Evolutionary conservation across 2,888 invertebrate species (phyloP).

Genomic region (Melieria picta): DNA sequence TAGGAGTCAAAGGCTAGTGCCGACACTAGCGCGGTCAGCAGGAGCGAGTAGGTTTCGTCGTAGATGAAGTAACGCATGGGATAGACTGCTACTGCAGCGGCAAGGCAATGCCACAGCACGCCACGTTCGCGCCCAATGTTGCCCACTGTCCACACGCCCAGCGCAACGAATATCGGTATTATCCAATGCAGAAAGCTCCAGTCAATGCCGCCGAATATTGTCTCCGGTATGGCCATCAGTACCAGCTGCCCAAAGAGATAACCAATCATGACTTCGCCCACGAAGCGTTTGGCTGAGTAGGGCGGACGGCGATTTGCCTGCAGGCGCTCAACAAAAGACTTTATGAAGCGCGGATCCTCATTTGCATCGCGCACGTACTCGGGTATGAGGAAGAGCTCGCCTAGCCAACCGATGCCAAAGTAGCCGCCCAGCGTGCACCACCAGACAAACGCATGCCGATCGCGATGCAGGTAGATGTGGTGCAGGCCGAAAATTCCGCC

Average conservation of each 20-base stretch:
- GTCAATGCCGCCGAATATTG: conserved; percentile 76
- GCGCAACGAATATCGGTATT: conserved; percentile 76
- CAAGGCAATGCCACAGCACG: conserved; percentile 74
- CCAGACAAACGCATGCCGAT: conserved; percentile 90
- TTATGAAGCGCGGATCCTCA: conserved; percentile 75
- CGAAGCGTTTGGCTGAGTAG: conserved; percentile 81
- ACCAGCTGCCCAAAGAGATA: conserved; percentile 83
- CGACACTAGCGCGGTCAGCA: conserved; percentile 73
- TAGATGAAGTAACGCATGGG: conserved; percentile 78
- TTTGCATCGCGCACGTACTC: conserved; percentile 86
- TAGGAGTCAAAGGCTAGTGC: conserved; percentile 78
- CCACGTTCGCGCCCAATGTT: conserved; percentile 89
- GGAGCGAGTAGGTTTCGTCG: conserved; percentile 79
- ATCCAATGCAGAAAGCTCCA: conserved; percentile 77
- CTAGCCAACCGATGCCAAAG: conserved; percentile 84
- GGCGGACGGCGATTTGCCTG: conserved; percentile 78
- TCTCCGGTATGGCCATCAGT: conserved; percentile 80
- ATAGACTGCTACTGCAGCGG: conserved; percentile 75
- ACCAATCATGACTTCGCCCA: conserved; percentile 80
- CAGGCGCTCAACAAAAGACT: conserved; percentile 73
- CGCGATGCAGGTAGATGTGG: conserved; percentile 88
- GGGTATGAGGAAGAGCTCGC: conserved; percentile 86
- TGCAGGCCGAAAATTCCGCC: conserved; percentile 91
- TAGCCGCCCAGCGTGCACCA: conserved; percentile 88
- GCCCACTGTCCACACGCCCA: conserved; percentile 90